phyloP scores from a whole-genome alignment of 1,140 invertebrate species.

The Acromyrmex echinatior region DNA sequence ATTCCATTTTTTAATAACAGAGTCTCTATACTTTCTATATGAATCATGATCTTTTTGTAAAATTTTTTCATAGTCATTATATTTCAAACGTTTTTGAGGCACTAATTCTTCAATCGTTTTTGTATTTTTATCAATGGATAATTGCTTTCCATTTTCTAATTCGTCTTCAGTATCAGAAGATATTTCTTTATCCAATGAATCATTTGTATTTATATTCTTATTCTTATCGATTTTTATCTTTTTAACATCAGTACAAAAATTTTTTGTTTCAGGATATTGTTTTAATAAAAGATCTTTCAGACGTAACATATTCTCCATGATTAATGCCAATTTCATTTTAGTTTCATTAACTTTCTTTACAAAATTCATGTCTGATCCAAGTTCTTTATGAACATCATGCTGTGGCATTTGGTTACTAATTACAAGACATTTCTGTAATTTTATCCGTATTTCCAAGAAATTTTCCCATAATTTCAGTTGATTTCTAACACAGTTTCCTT shows the following conservation, averaged over 20 bases:
- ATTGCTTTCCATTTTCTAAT: constrained; percentile 82
- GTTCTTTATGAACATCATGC: constrained; percentile 86
- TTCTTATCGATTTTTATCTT: constrained; percentile 72
- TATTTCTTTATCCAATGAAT: constrained; percentile 87
- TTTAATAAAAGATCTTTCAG: constrained; percentile 88
- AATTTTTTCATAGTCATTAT: constrained; percentile 88
- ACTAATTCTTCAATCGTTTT: constrained; percentile 79
- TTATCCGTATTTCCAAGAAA: constrained; percentile 93
- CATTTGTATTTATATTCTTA: constrained; percentile 68
- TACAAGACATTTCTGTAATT: constrained; percentile 92
- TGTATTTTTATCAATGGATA: constrained; percentile 84
- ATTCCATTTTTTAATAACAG: constrained; percentile 96
- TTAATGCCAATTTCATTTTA: constrained; percentile 86
- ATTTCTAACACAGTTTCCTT: constrained; percentile 92
- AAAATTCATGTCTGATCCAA: constrained; percentile 87
- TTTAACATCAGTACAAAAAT: constrained; percentile 75
- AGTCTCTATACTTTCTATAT: constrained; percentile 92
- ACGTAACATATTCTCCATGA: constrained; percentile 90
- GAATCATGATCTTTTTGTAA: constrained; percentile 89
- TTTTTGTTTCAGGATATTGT: constrained; percentile 90
- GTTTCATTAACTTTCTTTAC: constrained; percentile 86
- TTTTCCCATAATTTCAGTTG: constrained; percentile 94
- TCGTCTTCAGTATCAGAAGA: constrained; percentile 86
- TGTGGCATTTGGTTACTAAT: constrained; percentile 93
- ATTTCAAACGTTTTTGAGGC: constrained; percentile 88